These are phyloP conservation scores for Aythya baeri DNA, from an alignment of 2,113 vertebrate genomes.

Conservation along the genomic window DNA sequence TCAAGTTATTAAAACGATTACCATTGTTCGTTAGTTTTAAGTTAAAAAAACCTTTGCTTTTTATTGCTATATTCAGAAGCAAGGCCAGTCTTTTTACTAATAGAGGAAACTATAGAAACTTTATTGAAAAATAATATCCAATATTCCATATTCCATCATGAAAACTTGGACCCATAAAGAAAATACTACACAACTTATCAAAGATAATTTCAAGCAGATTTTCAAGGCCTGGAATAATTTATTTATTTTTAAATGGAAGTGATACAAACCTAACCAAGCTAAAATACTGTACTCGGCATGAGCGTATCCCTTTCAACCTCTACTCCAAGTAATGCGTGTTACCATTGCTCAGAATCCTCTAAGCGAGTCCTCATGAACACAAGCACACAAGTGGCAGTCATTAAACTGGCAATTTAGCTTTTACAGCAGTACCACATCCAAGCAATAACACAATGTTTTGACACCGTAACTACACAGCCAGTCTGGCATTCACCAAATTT, in stretches of 20 bases:
- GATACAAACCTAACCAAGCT: background rate
- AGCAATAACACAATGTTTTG: fast-evolving
- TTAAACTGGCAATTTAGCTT: background rate
- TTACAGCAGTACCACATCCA: background rate
- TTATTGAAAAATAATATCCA: background rate
- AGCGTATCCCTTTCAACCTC: background rate
- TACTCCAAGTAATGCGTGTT: background rate
- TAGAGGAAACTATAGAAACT: background rate
- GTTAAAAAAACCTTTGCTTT: background rate
- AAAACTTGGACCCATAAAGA: background rate
- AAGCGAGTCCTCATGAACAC: fast-evolving
- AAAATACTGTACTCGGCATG: background rate
- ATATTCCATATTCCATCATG: background rate
- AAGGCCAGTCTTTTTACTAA: background rate
- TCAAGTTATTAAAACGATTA: background rate
- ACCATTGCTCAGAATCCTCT: background rate
- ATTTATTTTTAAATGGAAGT: background rate
- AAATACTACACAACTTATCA: background rate
- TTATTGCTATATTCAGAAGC: background rate
- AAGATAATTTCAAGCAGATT: background rate
- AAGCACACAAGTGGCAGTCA: background rate
- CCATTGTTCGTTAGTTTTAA: background rate
- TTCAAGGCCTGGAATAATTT: background rate
- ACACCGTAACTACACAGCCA: background rate
- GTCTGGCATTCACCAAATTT: background rate